Evolutionary conservation across 1,140 invertebrate species (phyloP).

Genomic region (Drosophila persimilis): DNA sequence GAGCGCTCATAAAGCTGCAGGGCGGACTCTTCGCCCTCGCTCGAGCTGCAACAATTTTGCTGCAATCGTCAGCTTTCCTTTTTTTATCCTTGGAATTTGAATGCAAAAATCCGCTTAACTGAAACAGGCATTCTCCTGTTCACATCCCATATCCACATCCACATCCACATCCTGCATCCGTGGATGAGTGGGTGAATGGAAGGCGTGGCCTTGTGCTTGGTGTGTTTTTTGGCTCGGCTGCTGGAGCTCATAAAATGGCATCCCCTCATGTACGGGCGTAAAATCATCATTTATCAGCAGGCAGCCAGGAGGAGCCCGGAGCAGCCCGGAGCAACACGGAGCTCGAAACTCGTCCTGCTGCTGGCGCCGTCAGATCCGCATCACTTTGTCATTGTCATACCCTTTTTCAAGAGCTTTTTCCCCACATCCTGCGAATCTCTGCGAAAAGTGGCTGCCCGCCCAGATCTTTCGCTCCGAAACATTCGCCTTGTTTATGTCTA

Average conservation of each 20-base stretch:
- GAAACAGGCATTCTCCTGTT: conserved; percentile 47
- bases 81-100: conserved; percentile 50
- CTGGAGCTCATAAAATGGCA: conserved; percentile 68
- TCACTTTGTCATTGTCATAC: conserved; percentile 81
- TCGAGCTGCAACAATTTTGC: conserved; percentile 46
- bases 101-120: conserved; percentile 72
- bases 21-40: conserved; percentile 53
- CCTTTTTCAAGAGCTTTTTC: conserved; percentile 59
- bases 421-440: conserved; percentile 44
- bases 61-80: conserved; percentile 70
- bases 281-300: conserved; percentile 78
- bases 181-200: conserved; percentile 29
- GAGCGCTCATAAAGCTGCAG: conserved; percentile 72
- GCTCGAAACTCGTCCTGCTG: conserved; percentile 3
- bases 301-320: conserved; percentile 23
- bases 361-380: conserved; percentile 67
- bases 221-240: conserved; percentile 37
- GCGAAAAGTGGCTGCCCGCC: conserved; percentile 32
- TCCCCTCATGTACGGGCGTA: conserved; percentile 64
- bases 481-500: conserved; percentile 45
- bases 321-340: conserved; percentile 20
- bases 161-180: conserved; percentile 10
- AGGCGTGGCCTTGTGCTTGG: conserved; percentile 33
- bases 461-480: conserved; percentile 22
- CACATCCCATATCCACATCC: conserved; percentile 2